Evolutionary conservation across 2,888 invertebrate species (phyloP), one percentile per base, ranked within the genome.

Genomic region (Pocota personata): DNA sequence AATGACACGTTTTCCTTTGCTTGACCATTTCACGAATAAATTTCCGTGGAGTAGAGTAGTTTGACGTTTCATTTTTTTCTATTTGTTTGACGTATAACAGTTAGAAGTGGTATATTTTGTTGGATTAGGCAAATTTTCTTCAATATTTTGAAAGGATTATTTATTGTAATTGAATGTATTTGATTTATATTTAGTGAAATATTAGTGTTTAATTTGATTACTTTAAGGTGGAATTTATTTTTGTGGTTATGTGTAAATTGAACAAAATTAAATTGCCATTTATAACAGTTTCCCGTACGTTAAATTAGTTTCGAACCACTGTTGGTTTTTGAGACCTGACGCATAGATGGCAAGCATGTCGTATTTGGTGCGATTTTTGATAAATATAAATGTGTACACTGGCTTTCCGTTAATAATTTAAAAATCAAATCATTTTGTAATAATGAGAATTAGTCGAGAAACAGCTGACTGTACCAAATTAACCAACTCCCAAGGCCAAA

Each of bases 1-100:
- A 55, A 72, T 82, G 82, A 86, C 86, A 86, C 76, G 76, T 82
- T 67, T 76, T 72, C 66, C 55, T 82, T 82, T 52, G 80, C 64
- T 86, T 86, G 67, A 80, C 79, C 82, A 86, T 86, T 77, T 86
- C 86, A 82, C 76, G 82, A 86, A 55, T 80, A 80, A 86, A 66
- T 48, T 69, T 67, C 46, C 7, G 24, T 62, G 16, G 19, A 60
- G 57, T 66, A 21, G 50, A 32, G 58, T 14, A 30, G 58, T 60
- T 82, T 60, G 82, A 86, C 86, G 71, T 82, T 82, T 72, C 37
- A 50, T 32, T n/a, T 35, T 32, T n/a, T 35, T 50, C 24, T 2
- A 30, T 64, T 67, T 64, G 10, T 7, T 30, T 46, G 2, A 55
- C n/a, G 84, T 86, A 86, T 86, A 77, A 77, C 80, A 86, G 82